Base-by-base conservation (phyloP, 2,797 vertebrate species). In the Botia almorhae region DNA sequence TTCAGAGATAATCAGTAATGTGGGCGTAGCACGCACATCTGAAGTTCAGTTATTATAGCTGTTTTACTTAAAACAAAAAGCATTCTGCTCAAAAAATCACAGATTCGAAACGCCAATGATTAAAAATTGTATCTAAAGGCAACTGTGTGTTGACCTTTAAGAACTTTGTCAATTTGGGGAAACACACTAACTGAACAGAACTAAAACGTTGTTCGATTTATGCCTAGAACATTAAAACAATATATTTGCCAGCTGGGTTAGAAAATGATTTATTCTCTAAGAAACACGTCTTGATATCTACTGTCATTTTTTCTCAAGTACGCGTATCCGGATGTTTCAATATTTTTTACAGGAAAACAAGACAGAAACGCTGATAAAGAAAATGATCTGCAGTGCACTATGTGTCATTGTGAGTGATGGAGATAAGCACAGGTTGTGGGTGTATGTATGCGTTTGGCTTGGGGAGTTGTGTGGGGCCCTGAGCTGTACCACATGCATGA, bases 391-490 rank as follows among this genome's bases (percentile, higher is more conserved):
- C 13, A 29, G 1, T 16, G 46, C 36, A 26, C 26, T 19, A 29
- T 7, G 1, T 29, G 46, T 65, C 12, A 51, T 65, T 55, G 53
- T 65, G n/a, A 76, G 61, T 76, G 48, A 39, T 65, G 12, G 33
- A 16, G 29, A 36, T 65, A 21, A 50, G 61, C 23, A 51, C 10
- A 50, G 69, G 70, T 12, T 39, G 39, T 65, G 69, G 76, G 12
- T 74, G 73, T 69, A 36, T 55, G 14, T 71, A 21, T 46, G 60
- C 75, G 56, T 69, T 84, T 73, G 67, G 55, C 74, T 51, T 23
- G 23, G 58, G 46, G 46, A 71, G 14, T 8, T 51, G 2, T 14
- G 0, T 26, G 7, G 7, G 74, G 36, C 64, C 21, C 74, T 46
- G 64, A 61, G 55, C 56, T 53, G 17, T 70, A 39, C 1, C n/a